A percentile compares a stretch with the other conserved stretches of the same genome.
Evolutionary conservation across 2,888 invertebrate genomes (phyloP).

Genomic region (Synergus itoensis): DNA sequence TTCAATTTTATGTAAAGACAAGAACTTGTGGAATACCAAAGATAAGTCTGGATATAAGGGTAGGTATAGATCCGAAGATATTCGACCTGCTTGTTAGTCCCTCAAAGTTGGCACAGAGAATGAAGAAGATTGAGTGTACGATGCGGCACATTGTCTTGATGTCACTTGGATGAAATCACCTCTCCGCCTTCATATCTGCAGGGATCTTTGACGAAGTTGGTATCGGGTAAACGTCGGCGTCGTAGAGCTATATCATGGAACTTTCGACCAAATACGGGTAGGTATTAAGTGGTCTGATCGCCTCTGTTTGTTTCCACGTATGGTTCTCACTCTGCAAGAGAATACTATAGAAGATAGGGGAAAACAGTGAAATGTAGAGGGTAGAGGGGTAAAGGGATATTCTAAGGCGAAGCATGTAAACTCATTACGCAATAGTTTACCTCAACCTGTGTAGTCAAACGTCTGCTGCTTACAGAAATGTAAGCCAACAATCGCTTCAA

Average conservation of each 20-base stretch:
- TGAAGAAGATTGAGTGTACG: conserved; percentile 29
- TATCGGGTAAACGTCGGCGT: conserved; percentile 42
- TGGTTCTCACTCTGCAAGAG: background rate
- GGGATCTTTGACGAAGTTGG: conserved; percentile 48
- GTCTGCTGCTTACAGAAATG: conserved; percentile 28
- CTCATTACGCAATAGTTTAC: conserved; percentile 1
- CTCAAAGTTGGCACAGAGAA: conserved; percentile 11
- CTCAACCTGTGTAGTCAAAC: conserved; percentile 1
- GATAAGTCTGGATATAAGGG: background rate
- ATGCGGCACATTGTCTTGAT: conserved; percentile 47
- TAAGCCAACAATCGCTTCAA: conserved; percentile 1
- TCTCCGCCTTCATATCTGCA: conserved; percentile 43
- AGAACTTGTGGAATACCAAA: background rate
- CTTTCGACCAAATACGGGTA: conserved; percentile 28
- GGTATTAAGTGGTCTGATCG: conserved; percentile 30
- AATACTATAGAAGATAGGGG: conserved; percentile 32
- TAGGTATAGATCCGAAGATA: background rate
- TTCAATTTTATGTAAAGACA: background rate
- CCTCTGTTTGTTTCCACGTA: conserved; percentile 22
- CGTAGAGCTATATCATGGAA: conserved; percentile 35
- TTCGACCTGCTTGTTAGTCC: background rate
- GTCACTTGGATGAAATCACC: conserved; percentile 43
- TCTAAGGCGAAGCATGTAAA: conserved; percentile 26
- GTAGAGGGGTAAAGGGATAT: background rate
- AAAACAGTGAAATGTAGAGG: conserved; percentile 23